Conservation (phyloP, 2,797 vertebrate species). For the Podargus strigoides region DNA sequence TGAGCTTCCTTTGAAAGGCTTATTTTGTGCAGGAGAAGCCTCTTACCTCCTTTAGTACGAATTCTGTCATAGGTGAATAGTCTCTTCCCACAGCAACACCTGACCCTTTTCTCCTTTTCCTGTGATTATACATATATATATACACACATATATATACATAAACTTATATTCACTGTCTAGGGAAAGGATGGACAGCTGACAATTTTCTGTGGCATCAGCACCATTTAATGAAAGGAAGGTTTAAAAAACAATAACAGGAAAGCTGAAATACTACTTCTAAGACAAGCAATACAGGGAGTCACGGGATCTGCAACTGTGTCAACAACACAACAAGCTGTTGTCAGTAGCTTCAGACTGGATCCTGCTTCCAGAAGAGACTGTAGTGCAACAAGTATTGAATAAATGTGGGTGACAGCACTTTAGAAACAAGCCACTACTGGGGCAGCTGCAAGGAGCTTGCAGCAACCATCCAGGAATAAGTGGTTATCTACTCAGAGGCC, state of each 20-base stretch:
- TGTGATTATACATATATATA: slow-evolving; percentile 29
- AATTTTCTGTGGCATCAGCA: slow-evolving; percentile 12
- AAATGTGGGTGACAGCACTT: background rate
- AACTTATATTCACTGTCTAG: background rate
- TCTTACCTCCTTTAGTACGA: background rate
- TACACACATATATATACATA: slow-evolving; percentile 3
- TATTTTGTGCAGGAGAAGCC: background rate
- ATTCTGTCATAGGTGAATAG: background rate
- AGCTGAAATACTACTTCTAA: background rate
- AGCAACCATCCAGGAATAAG: background rate
- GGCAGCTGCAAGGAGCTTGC: background rate
- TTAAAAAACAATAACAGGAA: background rate
- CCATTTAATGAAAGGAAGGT: background rate
- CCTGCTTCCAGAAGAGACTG: background rate
- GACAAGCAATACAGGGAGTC: background rate
- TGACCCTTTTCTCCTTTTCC: slow-evolving; percentile 14
- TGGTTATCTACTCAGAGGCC: background rate
- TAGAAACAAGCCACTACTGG: background rate
- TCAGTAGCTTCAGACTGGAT: background rate
- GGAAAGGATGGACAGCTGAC: slow-evolving; percentile 16
- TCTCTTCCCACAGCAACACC: slow-evolving; percentile 53
- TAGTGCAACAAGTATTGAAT: background rate
- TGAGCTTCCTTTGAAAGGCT: background rate
- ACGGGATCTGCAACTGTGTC: background rate
- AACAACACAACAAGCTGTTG: slow-evolving; percentile 24